phyloP scores from a whole-genome alignment of 2,888 invertebrate species.

The Harpalus rubripes region DNA sequence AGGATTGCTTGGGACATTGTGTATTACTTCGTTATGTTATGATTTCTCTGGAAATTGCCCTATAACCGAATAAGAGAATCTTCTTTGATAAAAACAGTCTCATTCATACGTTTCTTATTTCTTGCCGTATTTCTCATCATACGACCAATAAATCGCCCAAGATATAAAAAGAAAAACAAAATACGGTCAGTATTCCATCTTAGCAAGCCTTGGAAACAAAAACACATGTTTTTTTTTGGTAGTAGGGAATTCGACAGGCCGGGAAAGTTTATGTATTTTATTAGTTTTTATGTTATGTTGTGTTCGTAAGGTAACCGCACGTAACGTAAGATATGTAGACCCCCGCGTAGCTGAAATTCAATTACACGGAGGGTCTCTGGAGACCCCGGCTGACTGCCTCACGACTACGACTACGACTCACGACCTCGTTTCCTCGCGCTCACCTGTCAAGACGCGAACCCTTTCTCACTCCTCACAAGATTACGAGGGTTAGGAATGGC shows the following conservation, averaged over 20 bases:
- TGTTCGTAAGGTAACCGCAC: constrained; percentile 39
- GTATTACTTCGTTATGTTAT: too few species aligned
- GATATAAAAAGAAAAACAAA: constrained; percentile 32
- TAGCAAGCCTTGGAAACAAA: constrained; percentile 28
- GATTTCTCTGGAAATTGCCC: not conserved
- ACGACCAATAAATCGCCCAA: constrained; percentile 31
- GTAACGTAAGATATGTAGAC: constrained; percentile 36
- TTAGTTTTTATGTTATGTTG: constrained; percentile 63
- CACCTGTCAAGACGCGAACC: constrained; percentile 46
- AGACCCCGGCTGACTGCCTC: constrained; percentile 8
- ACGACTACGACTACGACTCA: not conserved
- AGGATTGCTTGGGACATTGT: too few species aligned
- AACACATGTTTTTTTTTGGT: constrained; percentile 29
- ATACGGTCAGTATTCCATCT: constrained; percentile 32
- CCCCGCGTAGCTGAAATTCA: constrained; percentile 51
- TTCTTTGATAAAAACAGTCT: constrained; percentile 4
- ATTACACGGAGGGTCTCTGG: constrained; percentile 51
- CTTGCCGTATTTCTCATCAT: constrained; percentile 25
- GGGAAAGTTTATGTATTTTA: constrained; percentile 58
- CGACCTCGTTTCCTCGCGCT: constrained; percentile 21
- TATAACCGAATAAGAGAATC: not conserved
- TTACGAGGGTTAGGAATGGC: constrained; percentile 47
- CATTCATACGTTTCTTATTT: constrained; percentile 27
- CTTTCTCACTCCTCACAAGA: constrained; percentile 54
- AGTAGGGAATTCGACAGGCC: constrained; percentile 35